Conservation (phyloP, 2,113 vertebrate genomes). For the Psophia crepitans region DNA sequence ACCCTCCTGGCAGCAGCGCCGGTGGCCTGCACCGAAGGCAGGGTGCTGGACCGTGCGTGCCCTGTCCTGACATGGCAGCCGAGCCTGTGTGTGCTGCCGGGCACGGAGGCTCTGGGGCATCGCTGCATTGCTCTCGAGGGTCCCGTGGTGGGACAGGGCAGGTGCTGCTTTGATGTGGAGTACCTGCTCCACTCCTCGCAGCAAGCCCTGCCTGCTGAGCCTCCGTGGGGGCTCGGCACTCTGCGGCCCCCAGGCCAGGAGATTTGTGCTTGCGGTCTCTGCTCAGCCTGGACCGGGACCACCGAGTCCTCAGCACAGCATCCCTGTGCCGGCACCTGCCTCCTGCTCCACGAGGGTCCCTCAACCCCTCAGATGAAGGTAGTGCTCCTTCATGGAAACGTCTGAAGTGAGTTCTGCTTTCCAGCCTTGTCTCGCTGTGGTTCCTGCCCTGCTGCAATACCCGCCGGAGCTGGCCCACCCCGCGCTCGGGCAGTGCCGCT, state of each 20-base stretch:
- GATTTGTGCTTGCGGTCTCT: background rate
- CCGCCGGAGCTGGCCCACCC: background rate
- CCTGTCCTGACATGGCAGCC: fast-evolving
- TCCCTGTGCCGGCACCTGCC: background rate
- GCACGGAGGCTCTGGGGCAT: background rate
- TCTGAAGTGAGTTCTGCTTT: background rate
- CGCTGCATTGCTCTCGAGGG: fast-evolving
- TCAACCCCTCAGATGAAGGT: background rate
- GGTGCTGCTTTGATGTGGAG: fast-evolving
- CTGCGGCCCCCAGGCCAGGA: background rate
- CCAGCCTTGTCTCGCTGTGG: background rate
- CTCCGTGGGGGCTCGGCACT: fast-evolving
- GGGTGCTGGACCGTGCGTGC: fast-evolving
- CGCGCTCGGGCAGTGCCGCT: fast-evolving
- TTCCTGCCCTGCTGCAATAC: fast-evolving
- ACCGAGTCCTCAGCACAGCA: fast-evolving
- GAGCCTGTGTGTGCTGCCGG: background rate
- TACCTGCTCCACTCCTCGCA: fast-evolving
- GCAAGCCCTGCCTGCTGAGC: fast-evolving
- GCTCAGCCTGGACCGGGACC: background rate
- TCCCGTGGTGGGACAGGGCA: background rate
- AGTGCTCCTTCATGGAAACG: fast-evolving
- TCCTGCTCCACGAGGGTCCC: fast-evolving
- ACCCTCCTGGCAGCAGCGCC: background rate
- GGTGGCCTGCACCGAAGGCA: background rate